Evolutionary conservation across 2,888 invertebrate species (phyloP).

Genomic region (Orthosia gothica): DNA sequence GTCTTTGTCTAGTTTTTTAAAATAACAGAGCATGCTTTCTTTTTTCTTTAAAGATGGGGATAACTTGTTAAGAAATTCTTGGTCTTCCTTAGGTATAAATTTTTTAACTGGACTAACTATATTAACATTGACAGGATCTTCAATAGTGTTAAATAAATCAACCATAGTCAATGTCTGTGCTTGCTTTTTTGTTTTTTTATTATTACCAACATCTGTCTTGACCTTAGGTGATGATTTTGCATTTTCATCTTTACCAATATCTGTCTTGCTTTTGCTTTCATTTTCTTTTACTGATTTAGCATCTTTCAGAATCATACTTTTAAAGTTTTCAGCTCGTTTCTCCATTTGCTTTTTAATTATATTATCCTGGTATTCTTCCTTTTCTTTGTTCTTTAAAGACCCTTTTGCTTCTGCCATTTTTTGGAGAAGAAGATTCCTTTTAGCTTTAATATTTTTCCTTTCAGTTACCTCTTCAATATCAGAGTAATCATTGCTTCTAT

Average conservation of each 20-base stretch:
- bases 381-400: conserved; percentile 91
- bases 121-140: conserved; percentile 57
- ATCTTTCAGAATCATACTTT: conserved; percentile 84
- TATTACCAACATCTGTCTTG: conserved; percentile 31
- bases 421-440: conserved; percentile 90
- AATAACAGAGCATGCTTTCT: conserved; percentile 92
- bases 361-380: conserved; percentile 90
- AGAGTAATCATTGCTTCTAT: conserved; percentile 74
- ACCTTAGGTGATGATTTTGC: conserved; percentile 24
- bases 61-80: conserved; percentile 89
- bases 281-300: conserved; percentile 67
- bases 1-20: conserved; percentile 89
- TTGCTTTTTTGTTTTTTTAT: conserved; percentile 60
- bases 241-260: conserved; percentile 40
- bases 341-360: conserved; percentile 92
- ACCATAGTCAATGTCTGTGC: conserved; percentile 75
- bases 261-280: conserved; percentile 39
- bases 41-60: conserved; percentile 92
- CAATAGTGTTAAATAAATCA: conserved; percentile 77
- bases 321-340: conserved; percentile 92
- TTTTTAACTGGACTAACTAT: conserved; percentile 65
- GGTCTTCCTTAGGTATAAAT: conserved; percentile 79
- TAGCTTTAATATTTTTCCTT: conserved; percentile 82
- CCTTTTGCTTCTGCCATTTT: conserved; percentile 93
- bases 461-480: conserved; percentile 74